These are phyloP conservation scores for Stictonetta naevosa DNA, from an alignment of 2,113 vertebrate species.

Conservation along the genomic window DNA sequence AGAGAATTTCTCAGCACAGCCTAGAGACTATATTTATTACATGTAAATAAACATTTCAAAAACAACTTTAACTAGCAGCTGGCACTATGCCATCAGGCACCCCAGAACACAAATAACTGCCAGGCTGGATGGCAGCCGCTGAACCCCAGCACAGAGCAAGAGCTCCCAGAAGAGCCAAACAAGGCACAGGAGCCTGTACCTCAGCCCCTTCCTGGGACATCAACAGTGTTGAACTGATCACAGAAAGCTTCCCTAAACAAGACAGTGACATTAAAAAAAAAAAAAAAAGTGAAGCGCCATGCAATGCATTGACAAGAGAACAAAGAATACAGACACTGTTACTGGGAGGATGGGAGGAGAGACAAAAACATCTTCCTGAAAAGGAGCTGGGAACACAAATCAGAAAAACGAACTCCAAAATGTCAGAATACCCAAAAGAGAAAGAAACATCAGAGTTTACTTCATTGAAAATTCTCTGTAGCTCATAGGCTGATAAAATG, in stretches of 20 bases:
- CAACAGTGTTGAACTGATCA: fast-evolving
- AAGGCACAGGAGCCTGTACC: background rate
- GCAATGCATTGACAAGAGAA: background rate
- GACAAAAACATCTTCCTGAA: background rate
- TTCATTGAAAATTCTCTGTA: background rate
- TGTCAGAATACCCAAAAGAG: background rate
- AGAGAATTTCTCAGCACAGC: background rate
- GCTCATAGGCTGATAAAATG: background rate
- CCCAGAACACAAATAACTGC: background rate
- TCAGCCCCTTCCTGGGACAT: background rate
- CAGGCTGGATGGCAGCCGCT: background rate
- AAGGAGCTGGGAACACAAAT: background rate
- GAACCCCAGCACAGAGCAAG: background rate
- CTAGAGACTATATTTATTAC: conserved; percentile 26
- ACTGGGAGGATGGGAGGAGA: background rate
- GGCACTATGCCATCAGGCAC: background rate
- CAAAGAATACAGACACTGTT: background rate
- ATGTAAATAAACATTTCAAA: conserved; percentile 5
- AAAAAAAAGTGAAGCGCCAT: too few relatives aligned
- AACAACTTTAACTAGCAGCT: background rate
- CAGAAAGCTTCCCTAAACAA: background rate
- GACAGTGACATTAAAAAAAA: background rate
- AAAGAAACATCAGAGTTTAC: background rate
- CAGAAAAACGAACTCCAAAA: background rate
- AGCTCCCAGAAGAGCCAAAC: background rate